A percentile compares a stretch with the other conserved stretches of the same genome.
Evolutionary conservation across 2,797 vertebrate genomes (phyloP).

Genomic region (Microhierax caerulescens): DNA sequence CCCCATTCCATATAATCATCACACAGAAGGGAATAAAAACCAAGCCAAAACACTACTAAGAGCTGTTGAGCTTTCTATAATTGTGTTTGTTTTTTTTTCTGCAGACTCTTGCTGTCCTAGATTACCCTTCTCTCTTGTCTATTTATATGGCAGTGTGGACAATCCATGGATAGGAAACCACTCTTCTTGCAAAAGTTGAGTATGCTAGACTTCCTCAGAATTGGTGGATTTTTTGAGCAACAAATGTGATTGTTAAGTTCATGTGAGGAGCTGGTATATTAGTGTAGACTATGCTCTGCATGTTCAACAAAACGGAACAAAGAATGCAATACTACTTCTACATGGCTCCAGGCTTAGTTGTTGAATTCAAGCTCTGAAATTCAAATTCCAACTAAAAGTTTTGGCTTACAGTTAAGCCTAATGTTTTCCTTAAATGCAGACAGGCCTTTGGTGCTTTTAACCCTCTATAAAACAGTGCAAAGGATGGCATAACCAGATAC

Average conservation of each 20-base stretch:
- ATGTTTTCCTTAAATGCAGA: not conserved
- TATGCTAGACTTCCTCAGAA: not conserved
- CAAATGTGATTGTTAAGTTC: not conserved
- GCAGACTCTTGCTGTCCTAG: not conserved
- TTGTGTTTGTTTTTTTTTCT: not conserved
- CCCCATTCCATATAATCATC: not conserved
- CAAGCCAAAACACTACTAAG: fast-evolving
- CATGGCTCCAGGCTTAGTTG: not conserved
- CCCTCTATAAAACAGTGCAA: not conserved
- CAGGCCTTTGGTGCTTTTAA: not conserved
- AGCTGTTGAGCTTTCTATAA: not conserved
- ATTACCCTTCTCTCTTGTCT: not conserved
- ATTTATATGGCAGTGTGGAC: not conserved
- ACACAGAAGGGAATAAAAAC: not conserved
- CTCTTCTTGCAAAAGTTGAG: not conserved
- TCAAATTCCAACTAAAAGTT: not conserved
- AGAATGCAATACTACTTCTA: not conserved
- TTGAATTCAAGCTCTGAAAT: not conserved
- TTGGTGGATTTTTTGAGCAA: not conserved
- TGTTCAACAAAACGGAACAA: not conserved
- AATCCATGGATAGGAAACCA: not conserved
- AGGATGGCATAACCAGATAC: not conserved
- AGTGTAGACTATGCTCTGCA: not conserved
- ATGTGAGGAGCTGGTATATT: not conserved
- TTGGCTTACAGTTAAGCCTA: not conserved